Base-by-base conservation (phyloP, 2,113 vertebrate genomes). In the Podiceps cristatus region DNA sequence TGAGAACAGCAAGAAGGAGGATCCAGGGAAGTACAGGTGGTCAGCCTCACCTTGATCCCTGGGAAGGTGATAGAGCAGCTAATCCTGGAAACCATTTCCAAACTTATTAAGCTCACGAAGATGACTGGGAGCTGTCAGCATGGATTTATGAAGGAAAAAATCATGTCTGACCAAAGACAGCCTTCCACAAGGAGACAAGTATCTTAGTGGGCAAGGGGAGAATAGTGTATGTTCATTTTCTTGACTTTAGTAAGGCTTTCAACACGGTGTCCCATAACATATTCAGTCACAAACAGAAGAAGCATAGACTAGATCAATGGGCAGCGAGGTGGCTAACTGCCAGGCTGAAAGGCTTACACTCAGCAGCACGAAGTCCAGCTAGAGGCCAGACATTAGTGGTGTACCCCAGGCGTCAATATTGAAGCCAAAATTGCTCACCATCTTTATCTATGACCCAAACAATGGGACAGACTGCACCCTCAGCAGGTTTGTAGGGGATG, bases 381-480 rank as follows among this genome's bases (percentile, higher is more conserved):
- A n/a, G n/a, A 92, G 28, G 11, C 5, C 40, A 64, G 18, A 44
- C 5, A 44, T n/a, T n/a, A 25, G 5, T 59, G 16, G 6, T 16
- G 27, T 40, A 73, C 4, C 2, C 0, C 4, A 1, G 16, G 15
- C 14, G 4, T 13, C 2, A 4, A 27, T 53, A 62, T 13, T 76
- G 28, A 25, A 55, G 33, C 4, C 55, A 86, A 68, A 86, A 73
- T 29, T 73, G 23, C 12, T 64, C 50, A 53, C 18, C 4, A 10
- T 44, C 33, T 28, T 49, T 37, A 49, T 18, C 5, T 88, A 73
- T 35, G 10, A 55, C 18, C 6, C 12, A 16, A 15, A 31, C 66
- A 73, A 77, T 10, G 17, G 10, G 19, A 37, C 27, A 58, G 37
- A 56, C 19, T 59, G 33, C 10, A 59, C 33, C 18, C 18, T 49